Conservation (phyloP, 2,888 invertebrate genomes). For the Pristionchus maxplancki region DNA sequence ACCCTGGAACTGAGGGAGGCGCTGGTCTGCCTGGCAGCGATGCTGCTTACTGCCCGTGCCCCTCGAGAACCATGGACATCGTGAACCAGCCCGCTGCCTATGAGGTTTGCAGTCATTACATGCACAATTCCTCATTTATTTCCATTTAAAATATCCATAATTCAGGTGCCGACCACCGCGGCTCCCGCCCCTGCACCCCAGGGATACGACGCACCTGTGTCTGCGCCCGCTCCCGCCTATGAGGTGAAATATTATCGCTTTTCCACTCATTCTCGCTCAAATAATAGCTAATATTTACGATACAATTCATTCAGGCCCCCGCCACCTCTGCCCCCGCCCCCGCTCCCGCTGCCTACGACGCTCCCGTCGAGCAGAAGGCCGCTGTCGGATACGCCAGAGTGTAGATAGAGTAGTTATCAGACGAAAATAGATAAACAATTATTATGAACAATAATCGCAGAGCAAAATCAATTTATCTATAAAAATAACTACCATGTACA, state of each 20-base stretch:
- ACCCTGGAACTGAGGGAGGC: conserved; percentile 61
- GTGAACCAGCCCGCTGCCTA: conserved; percentile 33
- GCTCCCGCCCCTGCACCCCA: conserved; percentile 27
- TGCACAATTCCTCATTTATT: not conserved
- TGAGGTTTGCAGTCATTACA: not conserved
- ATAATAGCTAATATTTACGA: too few relatives aligned
- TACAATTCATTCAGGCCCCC: not conserved
- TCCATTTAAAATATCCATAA: too few relatives aligned
- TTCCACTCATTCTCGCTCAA: too few relatives aligned
- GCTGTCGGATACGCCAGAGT: conserved; percentile 46
- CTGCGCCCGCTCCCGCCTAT: conserved; percentile 29
- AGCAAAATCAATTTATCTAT: not conserved
- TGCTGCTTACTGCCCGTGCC: conserved; percentile 52
- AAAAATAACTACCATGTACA: conserved; percentile 9
- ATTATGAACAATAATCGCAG: not conserved
- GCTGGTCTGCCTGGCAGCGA: conserved; percentile 58
- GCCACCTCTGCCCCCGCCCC: conserved; percentile 1
- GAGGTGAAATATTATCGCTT: conserved; percentile 1
- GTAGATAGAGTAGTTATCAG: not conserved
- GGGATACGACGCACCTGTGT: conserved; percentile 35
- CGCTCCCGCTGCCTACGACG: conserved; percentile 38
- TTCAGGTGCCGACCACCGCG: not conserved
- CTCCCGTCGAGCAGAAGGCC: conserved; percentile 32
- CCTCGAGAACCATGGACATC: conserved; percentile 35
- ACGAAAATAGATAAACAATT: not conserved